These are phyloP conservation scores for Megalonaias nervosa DNA, from an alignment of 1,140 invertebrate species.

Conservation along the genomic window DNA sequence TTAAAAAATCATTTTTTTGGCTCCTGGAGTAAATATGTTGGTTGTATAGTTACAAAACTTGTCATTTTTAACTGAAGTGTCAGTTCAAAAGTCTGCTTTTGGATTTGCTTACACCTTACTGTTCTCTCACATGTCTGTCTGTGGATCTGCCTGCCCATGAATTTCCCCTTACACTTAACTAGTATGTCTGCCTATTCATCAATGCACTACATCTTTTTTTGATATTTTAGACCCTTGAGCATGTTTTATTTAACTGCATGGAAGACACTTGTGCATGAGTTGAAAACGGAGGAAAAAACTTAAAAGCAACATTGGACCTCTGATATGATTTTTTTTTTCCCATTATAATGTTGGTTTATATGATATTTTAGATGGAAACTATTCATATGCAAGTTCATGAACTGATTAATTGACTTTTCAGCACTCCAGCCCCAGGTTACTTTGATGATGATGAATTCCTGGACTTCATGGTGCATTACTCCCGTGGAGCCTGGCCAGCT, in stretches of 20 bases:
- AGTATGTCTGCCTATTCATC: not conserved
- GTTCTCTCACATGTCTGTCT: no score
- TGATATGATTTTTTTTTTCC: not conserved
- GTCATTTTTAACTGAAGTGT: no score
- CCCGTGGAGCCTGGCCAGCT: constrained; percentile 55
- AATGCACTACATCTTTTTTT: not conserved
- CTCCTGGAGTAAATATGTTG: no score
- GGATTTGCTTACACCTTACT: no score
- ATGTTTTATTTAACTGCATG: not conserved
- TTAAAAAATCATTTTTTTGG: no score
- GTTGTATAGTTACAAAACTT: no score
- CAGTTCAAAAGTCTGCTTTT: no score
- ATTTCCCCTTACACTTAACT: no score
- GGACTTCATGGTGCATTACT: constrained; percentile 66
- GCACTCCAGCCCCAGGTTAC: constrained; percentile 66
- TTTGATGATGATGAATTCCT: constrained; percentile 65
- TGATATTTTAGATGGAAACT: not conserved
- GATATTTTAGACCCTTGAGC: not conserved
- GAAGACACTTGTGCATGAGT: not conserved
- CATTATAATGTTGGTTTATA: not conserved
- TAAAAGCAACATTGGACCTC: not conserved
- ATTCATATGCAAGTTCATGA: not conserved
- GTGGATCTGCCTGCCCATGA: no score
- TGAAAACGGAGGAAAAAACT: no score
- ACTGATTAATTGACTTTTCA: constrained; percentile 35